Conservation (phyloP, 2,113 vertebrate genomes). For the Hyperoodon ampullatus region DNA sequence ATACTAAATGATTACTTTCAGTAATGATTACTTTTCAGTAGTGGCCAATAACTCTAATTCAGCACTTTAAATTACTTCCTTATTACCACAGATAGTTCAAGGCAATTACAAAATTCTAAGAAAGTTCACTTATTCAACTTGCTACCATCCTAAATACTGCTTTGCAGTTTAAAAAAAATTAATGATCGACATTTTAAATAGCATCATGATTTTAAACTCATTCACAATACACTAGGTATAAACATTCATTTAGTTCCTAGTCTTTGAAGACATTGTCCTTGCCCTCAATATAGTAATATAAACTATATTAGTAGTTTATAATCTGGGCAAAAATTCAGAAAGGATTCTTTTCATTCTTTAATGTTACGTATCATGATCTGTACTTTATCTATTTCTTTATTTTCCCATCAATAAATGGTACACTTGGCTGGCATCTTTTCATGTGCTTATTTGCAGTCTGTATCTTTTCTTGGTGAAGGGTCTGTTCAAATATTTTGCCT, state of each 20-base stretch:
- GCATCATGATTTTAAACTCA: neutral
- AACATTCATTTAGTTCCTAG: neutral
- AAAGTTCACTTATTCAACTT: conserved; percentile 45
- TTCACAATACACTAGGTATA: conserved; percentile 8
- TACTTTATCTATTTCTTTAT: neutral
- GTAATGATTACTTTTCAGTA: conserved; percentile 33
- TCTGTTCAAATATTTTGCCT: neutral
- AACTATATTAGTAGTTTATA: neutral
- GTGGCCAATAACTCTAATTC: neutral
- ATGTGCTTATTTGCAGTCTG: neutral
- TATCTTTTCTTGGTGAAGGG: neutral
- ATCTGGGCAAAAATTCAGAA: neutral
- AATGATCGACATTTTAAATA: neutral
- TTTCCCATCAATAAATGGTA: neutral
- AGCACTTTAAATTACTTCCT: conserved; percentile 17
- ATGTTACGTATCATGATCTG: neutral
- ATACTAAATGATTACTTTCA: conserved; percentile 42
- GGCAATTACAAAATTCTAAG: neutral
- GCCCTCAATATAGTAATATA: neutral
- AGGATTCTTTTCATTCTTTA: conserved; percentile 27
- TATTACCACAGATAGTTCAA: conserved; percentile 7
- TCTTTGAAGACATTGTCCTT: conserved; percentile 6
- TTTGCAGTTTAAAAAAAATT: neutral
- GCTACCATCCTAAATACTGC: neutral
- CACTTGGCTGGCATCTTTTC: conserved; percentile 23